phyloP scores from a whole-genome alignment of 2,797 vertebrate genomes.

The Chromobotia macracanthus region DNA sequence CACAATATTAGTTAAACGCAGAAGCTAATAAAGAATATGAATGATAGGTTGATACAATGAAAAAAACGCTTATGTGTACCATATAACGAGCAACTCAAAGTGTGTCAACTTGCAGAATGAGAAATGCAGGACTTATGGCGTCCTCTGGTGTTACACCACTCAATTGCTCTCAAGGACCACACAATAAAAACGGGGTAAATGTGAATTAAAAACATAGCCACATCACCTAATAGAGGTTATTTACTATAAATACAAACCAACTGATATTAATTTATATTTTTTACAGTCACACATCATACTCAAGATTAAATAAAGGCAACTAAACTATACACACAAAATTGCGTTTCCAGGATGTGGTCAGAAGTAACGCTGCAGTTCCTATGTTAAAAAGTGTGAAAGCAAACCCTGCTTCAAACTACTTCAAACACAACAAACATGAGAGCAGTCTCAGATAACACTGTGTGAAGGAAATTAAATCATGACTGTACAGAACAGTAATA shows the following conservation, averaged over 20 bases:
- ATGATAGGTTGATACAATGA: too few species aligned
- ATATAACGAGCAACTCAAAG: not conserved
- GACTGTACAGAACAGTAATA: not conserved
- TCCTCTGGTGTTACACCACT: slow-evolving; percentile 27
- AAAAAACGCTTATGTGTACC: not conserved
- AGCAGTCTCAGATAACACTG: not conserved
- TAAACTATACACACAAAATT: not conserved
- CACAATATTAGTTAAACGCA: not conserved
- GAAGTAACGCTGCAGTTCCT: slow-evolving; percentile 21
- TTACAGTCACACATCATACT: not conserved
- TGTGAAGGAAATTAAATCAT: slow-evolving; percentile 3
- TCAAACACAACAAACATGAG: not conserved
- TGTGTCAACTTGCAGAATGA: not conserved
- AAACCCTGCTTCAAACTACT: slow-evolving; percentile 1
- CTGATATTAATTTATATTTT: not conserved
- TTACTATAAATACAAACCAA: not conserved
- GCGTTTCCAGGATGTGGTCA: slow-evolving; percentile 48
- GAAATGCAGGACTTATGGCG: not conserved
- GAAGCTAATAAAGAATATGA: too few species aligned
- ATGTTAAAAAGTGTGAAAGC: not conserved
- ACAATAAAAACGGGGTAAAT: not conserved
- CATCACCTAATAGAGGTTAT: not conserved
- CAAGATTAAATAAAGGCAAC: not conserved
- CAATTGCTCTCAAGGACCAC: not conserved
- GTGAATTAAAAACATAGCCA: not conserved